Evolutionary conservation across 2,797 vertebrate genomes (phyloP), one percentile per base, ranked within the genome.

Genomic region (Poecile montanus): DNA sequence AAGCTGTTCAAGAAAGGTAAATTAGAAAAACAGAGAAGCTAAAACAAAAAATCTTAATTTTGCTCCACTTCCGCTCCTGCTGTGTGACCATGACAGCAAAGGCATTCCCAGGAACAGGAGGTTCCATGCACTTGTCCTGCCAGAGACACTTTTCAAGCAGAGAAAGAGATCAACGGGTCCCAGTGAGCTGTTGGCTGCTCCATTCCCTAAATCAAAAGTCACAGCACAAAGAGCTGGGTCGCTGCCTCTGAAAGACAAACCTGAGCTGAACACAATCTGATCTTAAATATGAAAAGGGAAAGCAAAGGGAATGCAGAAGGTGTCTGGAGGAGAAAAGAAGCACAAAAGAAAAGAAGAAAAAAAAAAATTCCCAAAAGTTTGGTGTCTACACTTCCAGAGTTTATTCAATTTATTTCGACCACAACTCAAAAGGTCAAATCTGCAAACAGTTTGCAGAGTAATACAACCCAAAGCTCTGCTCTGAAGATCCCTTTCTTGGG

Each of bases 201-300:
- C 1, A 1, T 13, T 51, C 23, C 48, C 42, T 30, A 19, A 58
- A 62, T 18, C 16, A 34, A 32, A 38, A 66, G 27, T 2, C 0
- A 0, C 9, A 58, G 70, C 54, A 54, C 1, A 1, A 70, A 67
- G 57, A 80, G 13, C 15, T n/a, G 26, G 5, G 30, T n/a, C 0
- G 0, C 56, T 76, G 61, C 10, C 34, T 80, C 53, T 42, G 32
- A 40, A 63, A 79, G 27, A 48, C 27, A 83, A 40, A 21, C 22
- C 61, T 70, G 45, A 88, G 42, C 22, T 45, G 44, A 78, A 62
- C 11, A 12, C 3, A 5, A 42, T 27, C 53, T 36, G 4, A 29
- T 42, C 58, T 76, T 25, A n/a, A 47, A 47, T 6, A 58, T 0
- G 1, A 20, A 32, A 29, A 65, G 26, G 30, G 47, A 58, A 63